phyloP scores from a whole-genome alignment of 2,888 invertebrate species.

The Chouioia cunea region DNA sequence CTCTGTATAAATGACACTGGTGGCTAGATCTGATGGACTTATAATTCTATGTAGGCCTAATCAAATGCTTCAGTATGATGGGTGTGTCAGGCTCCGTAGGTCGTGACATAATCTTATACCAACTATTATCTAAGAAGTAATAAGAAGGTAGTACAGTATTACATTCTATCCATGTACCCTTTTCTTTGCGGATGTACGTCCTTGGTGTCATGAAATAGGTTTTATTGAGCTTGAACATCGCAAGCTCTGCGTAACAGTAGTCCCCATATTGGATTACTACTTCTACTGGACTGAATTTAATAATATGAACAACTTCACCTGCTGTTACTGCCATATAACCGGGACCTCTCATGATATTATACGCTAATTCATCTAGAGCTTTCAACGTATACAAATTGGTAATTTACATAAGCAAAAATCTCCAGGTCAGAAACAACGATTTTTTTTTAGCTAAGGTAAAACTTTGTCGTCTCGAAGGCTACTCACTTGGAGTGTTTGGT shows the following conservation, averaged over 20 bases:
- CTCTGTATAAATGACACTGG: conserved; percentile 45
- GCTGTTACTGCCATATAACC: conserved; percentile 51
- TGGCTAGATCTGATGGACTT: conserved; percentile 42
- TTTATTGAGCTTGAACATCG: neutral
- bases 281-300: conserved; percentile 48
- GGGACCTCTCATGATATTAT: conserved; percentile 48
- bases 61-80: conserved; percentile 14
- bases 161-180: conserved; percentile 48
- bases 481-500: conserved; percentile 36
- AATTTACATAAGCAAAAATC: conserved; percentile 48
- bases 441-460: conserved; percentile 2
- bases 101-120: conserved; percentile 48
- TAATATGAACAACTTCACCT: conserved; percentile 54
- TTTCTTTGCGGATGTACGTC: conserved; percentile 49
- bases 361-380: conserved; percentile 52
- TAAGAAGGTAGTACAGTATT: conserved; percentile 47
- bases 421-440: conserved; percentile 33
- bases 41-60: conserved; percentile 48
- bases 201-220: conserved; percentile 48
- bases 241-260: conserved; percentile 50
- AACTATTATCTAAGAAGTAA: conserved; percentile 47
- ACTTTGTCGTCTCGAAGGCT: conserved; percentile 13
- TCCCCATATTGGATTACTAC: conserved; percentile 42
- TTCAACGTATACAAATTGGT: conserved; percentile 54
- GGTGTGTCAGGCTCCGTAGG: too few relatives aligned